Conservation (phyloP, 2,797 vertebrate genomes). For the Arctocebus calabarensis region DNA sequence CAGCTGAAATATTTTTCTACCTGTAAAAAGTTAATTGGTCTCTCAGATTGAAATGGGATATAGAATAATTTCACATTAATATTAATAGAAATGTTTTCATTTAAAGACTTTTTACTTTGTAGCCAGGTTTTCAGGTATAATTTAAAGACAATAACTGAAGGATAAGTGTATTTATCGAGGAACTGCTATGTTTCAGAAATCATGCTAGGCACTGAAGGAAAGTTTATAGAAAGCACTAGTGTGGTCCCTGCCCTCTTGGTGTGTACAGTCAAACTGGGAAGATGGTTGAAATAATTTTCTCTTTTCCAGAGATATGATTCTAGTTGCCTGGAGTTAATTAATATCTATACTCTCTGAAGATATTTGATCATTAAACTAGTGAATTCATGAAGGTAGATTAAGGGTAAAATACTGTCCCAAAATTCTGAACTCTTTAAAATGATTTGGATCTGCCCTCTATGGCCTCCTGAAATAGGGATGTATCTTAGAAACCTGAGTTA, state of each 20-base stretch:
- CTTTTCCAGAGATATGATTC: slow-evolving; percentile 14
- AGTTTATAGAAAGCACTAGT: neutral
- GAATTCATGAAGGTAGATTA: neutral
- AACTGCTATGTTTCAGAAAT: slow-evolving; percentile 18
- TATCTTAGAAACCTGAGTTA: slow-evolving; percentile 57
- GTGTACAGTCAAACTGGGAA: slow-evolving; percentile 5
- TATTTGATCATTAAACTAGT: neutral
- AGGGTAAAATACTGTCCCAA: neutral
- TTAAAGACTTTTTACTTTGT: slow-evolving; percentile 18
- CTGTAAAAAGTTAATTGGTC: slow-evolving; percentile 5
- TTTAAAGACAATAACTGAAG: slow-evolving; percentile 24
- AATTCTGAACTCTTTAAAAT: neutral
- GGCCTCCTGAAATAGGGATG: slow-evolving; percentile 35
- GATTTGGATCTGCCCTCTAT: neutral
- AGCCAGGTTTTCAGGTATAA: neutral
- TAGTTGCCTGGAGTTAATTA: neutral
- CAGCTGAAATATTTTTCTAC: slow-evolving; percentile 39
- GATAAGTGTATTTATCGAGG: neutral
- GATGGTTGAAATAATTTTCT: slow-evolving; percentile 9
- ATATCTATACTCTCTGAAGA: neutral
- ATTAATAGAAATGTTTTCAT: slow-evolving; percentile 13
- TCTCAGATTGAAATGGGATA: neutral
- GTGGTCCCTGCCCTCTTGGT: neutral
- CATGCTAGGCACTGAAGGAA: neutral
- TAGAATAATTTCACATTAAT: slow-evolving; percentile 3